Evolutionary conservation across 2,888 invertebrate genomes (phyloP).

Genomic region (Caenorhabditis angaria): DNA sequence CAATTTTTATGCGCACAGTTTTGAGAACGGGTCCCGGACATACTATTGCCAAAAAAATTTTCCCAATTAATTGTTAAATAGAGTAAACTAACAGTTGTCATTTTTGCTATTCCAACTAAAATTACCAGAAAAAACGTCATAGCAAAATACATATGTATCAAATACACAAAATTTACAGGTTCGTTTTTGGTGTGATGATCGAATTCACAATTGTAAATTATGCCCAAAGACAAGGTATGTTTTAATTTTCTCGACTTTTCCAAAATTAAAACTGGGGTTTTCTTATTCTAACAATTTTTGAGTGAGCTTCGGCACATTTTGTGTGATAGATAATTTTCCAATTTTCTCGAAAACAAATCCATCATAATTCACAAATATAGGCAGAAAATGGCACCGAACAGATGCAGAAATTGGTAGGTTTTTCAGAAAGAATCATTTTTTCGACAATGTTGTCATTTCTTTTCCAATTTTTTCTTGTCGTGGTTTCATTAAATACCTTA

Average conservation of each 20-base stretch:
- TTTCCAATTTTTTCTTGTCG: constrained; percentile 1
- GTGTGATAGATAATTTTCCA: constrained; percentile 45
- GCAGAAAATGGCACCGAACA: constrained; percentile 59
- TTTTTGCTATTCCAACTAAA: too few species aligned
- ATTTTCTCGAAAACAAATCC: constrained; percentile 23
- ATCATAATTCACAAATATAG: constrained; percentile 30
- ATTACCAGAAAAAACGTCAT: too few species aligned
- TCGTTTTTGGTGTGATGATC: constrained; percentile 65
- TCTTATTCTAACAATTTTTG: background rate
- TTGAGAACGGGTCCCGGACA: too few species aligned
- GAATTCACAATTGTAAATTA: constrained; percentile 66
- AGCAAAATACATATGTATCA: too few species aligned
- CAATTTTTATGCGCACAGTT: too few species aligned
- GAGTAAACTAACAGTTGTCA: too few species aligned
- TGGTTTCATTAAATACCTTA: background rate
- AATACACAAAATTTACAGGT: constrained; percentile 51
- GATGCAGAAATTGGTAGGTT: constrained; percentile 55
- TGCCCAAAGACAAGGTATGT: constrained; percentile 60
- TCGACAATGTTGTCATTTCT: constrained; percentile 9
- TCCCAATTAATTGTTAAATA: too few species aligned
- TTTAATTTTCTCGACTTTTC: too few species aligned
- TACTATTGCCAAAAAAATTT: too few species aligned
- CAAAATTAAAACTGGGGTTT: background rate
- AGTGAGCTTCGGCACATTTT: constrained; percentile 20
- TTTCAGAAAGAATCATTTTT: background rate